Conservation (phyloP, 2,888 invertebrate genomes). For the Keiferia lycopersicella region DNA sequence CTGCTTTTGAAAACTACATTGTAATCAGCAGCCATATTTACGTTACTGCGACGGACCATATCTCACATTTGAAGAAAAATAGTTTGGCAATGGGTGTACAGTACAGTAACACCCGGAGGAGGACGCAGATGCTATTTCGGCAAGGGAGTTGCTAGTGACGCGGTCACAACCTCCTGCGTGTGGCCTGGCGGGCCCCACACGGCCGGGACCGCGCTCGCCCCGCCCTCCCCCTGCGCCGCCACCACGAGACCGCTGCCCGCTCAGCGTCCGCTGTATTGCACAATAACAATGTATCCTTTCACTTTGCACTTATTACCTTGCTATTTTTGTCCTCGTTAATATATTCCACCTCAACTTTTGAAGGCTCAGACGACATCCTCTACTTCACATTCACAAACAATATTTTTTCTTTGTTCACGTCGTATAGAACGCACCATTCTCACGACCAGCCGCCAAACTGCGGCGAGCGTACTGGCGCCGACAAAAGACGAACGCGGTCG, state of each 20-base stretch:
- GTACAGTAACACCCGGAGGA: constrained; percentile 38
- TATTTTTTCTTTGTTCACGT: constrained; percentile 74
- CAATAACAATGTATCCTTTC: constrained; percentile 69
- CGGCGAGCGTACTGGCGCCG: constrained; percentile 74
- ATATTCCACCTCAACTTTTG: constrained; percentile 76
- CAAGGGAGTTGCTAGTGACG: constrained; percentile 79
- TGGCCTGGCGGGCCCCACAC: constrained; percentile 82
- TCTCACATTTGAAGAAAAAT: neutral
- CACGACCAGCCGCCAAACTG: constrained; percentile 79
- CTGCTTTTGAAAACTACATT: neutral
- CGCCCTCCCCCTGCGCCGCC: constrained; percentile 80
- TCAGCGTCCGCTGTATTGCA: constrained; percentile 77
- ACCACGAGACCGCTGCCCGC: constrained; percentile 77
- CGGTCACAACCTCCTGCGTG: constrained; percentile 83
- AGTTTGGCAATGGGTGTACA: constrained; percentile 39
- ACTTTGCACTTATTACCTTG: constrained; percentile 70
- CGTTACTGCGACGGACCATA: neutral
- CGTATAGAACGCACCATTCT: constrained; percentile 74
- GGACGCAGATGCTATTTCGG: constrained; percentile 70
- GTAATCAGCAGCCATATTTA: neutral
- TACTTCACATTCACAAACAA: constrained; percentile 69
- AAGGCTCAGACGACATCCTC: constrained; percentile 80
- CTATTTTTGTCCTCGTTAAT: constrained; percentile 73
- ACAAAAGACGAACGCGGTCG: constrained; percentile 59
- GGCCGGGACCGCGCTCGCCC: constrained; percentile 78